Percentiles rank a stretch among this genome's conserved stretches.
Conservation (phyloP, 2,113 vertebrate genomes). For the Podarcis cretensis region DNA sequence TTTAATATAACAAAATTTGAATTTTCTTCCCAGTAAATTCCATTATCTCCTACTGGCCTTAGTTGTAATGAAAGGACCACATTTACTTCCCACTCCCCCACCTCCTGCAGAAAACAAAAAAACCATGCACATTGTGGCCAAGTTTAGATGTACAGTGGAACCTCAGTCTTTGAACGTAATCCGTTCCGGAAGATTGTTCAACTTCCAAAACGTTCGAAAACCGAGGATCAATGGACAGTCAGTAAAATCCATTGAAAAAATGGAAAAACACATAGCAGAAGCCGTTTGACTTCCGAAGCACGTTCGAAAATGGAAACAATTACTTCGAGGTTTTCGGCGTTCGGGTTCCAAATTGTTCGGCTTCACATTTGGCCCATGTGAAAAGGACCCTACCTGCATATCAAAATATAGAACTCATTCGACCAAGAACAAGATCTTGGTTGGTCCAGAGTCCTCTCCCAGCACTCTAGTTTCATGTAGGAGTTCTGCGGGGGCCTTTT, state of each 20-base stretch:
- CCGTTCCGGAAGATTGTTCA: too few species aligned
- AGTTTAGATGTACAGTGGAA: background rate
- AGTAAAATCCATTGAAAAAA: too few species aligned
- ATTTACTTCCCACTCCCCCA: background rate
- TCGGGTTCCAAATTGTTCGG: too few species aligned
- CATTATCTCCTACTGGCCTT: background rate
- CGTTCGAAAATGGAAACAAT: too few species aligned
- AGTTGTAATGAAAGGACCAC: background rate
- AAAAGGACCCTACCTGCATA: background rate
- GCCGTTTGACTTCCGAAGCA: too few species aligned
- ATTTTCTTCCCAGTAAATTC: fast-evolving
- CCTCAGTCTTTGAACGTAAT: too few species aligned
- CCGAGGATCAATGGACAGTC: too few species aligned
- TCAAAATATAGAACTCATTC: background rate
- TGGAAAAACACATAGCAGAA: too few species aligned
- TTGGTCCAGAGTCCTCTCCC: background rate
- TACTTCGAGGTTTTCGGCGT: too few species aligned
- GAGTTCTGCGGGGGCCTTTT: background rate
- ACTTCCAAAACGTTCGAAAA: too few species aligned
- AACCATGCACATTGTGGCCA: background rate
- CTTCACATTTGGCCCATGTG: background rate
- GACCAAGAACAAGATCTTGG: too few species aligned
- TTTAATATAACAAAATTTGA: background rate
- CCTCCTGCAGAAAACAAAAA: background rate
- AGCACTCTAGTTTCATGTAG: background rate